Conservation (phyloP, 2,797 vertebrate species). For the Etheostoma perlongum region DNA sequence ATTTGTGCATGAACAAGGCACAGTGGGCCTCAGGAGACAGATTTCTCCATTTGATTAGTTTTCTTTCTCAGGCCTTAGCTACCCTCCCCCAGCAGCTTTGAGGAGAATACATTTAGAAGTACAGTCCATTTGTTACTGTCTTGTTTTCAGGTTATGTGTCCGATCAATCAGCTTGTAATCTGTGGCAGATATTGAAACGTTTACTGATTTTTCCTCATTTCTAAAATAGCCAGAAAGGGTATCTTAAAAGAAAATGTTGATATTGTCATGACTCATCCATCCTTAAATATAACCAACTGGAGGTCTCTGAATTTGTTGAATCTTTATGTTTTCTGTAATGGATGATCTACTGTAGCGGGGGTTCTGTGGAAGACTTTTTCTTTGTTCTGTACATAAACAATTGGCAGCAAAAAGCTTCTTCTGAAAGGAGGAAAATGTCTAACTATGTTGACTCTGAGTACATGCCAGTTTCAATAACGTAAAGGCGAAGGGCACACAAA, state of each 20-base stretch:
- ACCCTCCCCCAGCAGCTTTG: slow-evolving; percentile 48
- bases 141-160: slow-evolving; percentile 27
- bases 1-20: slow-evolving; percentile 32
- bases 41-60: slow-evolving; percentile 76
- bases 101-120: slow-evolving; percentile 30
- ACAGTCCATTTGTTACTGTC: slow-evolving; percentile 30
- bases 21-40: slow-evolving; percentile 70
- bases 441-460: slow-evolving; percentile 70
- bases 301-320: slow-evolving; percentile 26
- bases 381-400: slow-evolving; percentile 40
- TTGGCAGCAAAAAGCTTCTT: slow-evolving; percentile 45
- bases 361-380: slow-evolving; percentile 8
- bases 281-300: slow-evolving; percentile 10
- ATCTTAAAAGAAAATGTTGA: not conserved
- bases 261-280: slow-evolving; percentile 6
- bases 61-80: slow-evolving; percentile 62
- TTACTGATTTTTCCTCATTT: not conserved
- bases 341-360: slow-evolving; percentile 10
- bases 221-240: not conserved
- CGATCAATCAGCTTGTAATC: slow-evolving; percentile 12
- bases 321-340: slow-evolving; percentile 28
- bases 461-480: slow-evolving; percentile 65
- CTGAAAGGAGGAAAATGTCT: slow-evolving; percentile 57
- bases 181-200: not conserved
- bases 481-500: slow-evolving; percentile 62